These are phyloP conservation scores for Macrostomum lignano DNA, from an alignment of 1,140 invertebrate genomes.

Conservation along the genomic window DNA sequence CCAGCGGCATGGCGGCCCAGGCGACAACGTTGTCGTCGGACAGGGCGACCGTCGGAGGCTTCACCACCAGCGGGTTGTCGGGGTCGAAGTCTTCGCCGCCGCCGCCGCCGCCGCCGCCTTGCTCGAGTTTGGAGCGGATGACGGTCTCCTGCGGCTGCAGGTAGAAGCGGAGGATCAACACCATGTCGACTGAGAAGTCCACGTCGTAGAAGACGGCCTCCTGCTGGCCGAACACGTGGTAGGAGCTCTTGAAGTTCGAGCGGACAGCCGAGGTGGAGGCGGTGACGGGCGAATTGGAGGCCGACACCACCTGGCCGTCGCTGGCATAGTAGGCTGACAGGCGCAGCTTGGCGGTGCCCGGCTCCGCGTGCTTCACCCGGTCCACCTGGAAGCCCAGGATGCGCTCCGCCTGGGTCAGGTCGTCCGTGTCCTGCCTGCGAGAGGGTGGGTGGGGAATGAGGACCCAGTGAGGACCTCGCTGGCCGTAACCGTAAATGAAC, in stretches of 20 bases:
- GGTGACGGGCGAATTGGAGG: slow-evolving; percentile 16
- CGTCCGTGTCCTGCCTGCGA: neutral
- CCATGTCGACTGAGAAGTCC: slow-evolving; percentile 15
- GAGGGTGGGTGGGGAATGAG: neutral
- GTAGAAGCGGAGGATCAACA: slow-evolving; percentile 13
- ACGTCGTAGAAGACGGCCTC: slow-evolving; percentile 19
- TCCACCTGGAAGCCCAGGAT: slow-evolving; percentile 22
- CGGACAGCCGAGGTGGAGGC: slow-evolving; percentile 19
- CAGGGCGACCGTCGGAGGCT: slow-evolving; percentile 7
- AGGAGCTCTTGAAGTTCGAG: slow-evolving; percentile 19
- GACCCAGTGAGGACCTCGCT: no score
- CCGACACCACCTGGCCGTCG: slow-evolving; percentile 22
- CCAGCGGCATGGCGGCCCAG: slow-evolving; percentile 17
- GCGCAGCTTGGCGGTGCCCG: slow-evolving; percentile 19
- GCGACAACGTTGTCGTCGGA: slow-evolving; percentile 14
- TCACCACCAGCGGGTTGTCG: slow-evolving; percentile 9
- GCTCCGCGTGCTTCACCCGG: slow-evolving; percentile 16
- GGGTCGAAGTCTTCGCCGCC: slow-evolving; percentile 9
- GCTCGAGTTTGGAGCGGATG: slow-evolving; percentile 8
- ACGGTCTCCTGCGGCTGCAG: slow-evolving; percentile 1
- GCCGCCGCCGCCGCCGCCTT: slow-evolving; percentile 8
- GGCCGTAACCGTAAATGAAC: no score
- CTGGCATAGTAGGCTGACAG: slow-evolving; percentile 19
- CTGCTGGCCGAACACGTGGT: slow-evolving; percentile 23
- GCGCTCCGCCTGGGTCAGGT: slow-evolving; percentile 3